phyloP scores from a whole-genome alignment of 92 coral and sea anemone species.

The Scolanthus callimorphus region DNA sequence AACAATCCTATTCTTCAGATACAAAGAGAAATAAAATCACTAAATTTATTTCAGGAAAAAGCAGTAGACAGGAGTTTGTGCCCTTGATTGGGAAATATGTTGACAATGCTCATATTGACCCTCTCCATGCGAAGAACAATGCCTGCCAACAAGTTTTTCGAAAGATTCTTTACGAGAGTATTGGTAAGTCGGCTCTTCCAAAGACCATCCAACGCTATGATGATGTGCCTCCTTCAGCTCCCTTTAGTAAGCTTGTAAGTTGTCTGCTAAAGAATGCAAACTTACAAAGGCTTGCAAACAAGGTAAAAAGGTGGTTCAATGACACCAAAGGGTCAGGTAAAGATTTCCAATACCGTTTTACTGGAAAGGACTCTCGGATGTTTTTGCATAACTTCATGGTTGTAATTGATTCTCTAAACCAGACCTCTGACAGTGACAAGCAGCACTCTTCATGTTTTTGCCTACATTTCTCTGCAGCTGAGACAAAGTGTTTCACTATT shows the following conservation, averaged over 20 bases:
- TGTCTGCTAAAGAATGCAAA: conserved; percentile 4
- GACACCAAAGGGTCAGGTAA: conserved; percentile 44
- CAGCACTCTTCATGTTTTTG: conserved; percentile 58
- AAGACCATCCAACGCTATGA: conserved; percentile 19
- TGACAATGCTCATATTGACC: conserved; percentile 42
- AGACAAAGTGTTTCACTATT: conserved; percentile 60
- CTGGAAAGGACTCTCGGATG: conserved; percentile 44
- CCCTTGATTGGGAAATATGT: conserved; percentile 36
- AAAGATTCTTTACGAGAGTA: conserved; percentile 33
- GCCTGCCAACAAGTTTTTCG: conserved; percentile 56
- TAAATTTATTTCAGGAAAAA: conserved; percentile 40
- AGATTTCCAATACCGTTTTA: conserved; percentile 35
- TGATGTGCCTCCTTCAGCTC: conserved; percentile 15
- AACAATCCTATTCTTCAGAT: conserved; percentile 17
- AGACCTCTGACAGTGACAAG: conserved; percentile 50
- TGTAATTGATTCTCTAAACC: conserved; percentile 24
- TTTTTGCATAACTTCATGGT: conserved; percentile 41
- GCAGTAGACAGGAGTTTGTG: conserved; percentile 39
- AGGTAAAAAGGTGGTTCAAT: conserved; percentile 43
- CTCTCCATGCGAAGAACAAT: conserved; percentile 21
- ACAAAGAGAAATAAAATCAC: conserved; percentile 44
- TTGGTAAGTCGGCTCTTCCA: conserved; percentile 26
- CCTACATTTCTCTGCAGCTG: conserved; percentile 60
- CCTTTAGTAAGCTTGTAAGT: conserved; percentile 15
- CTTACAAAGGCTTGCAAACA: conserved; percentile 38